A percentile compares a stretch with the other conserved stretches of the same genome.
Evolutionary conservation across 2,888 invertebrate genomes (phyloP).

Genomic region (Rapana venosa): DNA sequence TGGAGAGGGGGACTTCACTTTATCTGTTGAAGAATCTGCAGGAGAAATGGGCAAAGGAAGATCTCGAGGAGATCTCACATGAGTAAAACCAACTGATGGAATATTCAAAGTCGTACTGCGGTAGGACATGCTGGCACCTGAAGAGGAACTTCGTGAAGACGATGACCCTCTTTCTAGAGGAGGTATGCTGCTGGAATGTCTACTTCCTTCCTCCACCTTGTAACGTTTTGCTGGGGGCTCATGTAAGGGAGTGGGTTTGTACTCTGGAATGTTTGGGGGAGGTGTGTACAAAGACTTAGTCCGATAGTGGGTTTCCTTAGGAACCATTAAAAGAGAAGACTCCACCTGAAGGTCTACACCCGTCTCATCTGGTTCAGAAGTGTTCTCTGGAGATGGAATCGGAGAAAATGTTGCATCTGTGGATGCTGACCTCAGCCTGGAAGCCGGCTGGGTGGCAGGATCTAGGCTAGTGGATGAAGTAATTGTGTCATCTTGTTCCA

Average conservation of each 20-base stretch:
- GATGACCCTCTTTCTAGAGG: slow-evolving; percentile 4
- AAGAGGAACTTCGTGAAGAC: slow-evolving; percentile 1
- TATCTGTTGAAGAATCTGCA: slow-evolving; percentile 43
- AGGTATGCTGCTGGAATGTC: slow-evolving; percentile 18
- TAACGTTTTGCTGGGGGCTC: slow-evolving; percentile 32
- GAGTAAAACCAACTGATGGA: slow-evolving; percentile 17
- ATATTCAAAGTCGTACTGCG: slow-evolving; percentile 4
- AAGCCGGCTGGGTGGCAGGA: neutral
- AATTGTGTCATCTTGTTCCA: slow-evolving; percentile 44
- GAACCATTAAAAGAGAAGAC: slow-evolving; percentile 3
- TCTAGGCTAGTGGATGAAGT: slow-evolving; percentile 42
- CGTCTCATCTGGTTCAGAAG: slow-evolving; percentile 20
- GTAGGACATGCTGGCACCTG: neutral
- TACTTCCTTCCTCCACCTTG: slow-evolving; percentile 33
- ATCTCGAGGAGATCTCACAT: slow-evolving; percentile 25
- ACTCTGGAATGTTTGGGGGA: slow-evolving; percentile 39
- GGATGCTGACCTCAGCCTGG: slow-evolving; percentile 9
- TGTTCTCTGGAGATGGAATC: slow-evolving; percentile 33
- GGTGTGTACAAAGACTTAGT: slow-evolving; percentile 17
- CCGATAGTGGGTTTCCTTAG: slow-evolving; percentile 32
- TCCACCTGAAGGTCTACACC: neutral
- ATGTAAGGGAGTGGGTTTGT: slow-evolving; percentile 36
- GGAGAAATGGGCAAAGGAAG: slow-evolving; percentile 38
- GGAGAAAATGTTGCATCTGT: slow-evolving; percentile 28
- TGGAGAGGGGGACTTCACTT: slow-evolving; percentile 23